Conservation (phyloP, 2,888 invertebrate genomes). For the Heteromyza rotundicornis region DNA sequence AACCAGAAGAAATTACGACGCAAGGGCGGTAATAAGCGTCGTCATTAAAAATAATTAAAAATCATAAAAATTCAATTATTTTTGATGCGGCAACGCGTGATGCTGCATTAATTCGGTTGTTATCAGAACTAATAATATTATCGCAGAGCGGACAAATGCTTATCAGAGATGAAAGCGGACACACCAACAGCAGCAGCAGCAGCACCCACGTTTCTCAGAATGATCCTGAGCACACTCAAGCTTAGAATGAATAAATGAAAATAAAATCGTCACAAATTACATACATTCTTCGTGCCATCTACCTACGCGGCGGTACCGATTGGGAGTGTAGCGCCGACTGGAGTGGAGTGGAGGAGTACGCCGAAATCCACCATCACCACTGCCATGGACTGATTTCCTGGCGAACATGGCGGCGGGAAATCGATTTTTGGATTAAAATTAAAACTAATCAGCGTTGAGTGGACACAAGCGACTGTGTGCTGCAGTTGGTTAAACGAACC, state of each 20-base stretch:
- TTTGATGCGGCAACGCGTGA: slow-evolving; percentile 18
- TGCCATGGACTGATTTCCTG: slow-evolving; percentile 43
- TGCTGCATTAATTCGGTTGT: slow-evolving; percentile 19
- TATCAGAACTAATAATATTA: background rate
- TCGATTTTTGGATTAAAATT: slow-evolving; percentile 58
- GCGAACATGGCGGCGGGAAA: slow-evolving; percentile 44
- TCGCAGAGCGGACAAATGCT: background rate
- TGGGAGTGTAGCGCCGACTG: too few relatives aligned
- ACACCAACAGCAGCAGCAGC: too few relatives aligned
- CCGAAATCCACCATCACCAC: background rate
- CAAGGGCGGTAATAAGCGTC: slow-evolving; percentile 43
- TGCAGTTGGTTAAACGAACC: slow-evolving; percentile 15
- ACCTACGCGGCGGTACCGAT: too few relatives aligned
- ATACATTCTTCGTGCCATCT: background rate
- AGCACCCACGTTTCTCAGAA: too few relatives aligned
- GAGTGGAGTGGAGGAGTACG: too few relatives aligned
- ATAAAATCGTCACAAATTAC: slow-evolving; percentile 43
- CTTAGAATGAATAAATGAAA: slow-evolving; percentile 13
- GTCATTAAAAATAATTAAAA: slow-evolving; percentile 59
- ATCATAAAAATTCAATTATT: slow-evolving; percentile 56
- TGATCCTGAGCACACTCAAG: too few relatives aligned
- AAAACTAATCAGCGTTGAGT: slow-evolving; percentile 57
- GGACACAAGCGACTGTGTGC: slow-evolving; percentile 23
- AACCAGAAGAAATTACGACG: too few relatives aligned
- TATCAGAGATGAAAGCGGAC: too few relatives aligned